Evolutionary conservation across 2,888 invertebrate genomes (phyloP).

Genomic region (Diloba caeruleocephala): DNA sequence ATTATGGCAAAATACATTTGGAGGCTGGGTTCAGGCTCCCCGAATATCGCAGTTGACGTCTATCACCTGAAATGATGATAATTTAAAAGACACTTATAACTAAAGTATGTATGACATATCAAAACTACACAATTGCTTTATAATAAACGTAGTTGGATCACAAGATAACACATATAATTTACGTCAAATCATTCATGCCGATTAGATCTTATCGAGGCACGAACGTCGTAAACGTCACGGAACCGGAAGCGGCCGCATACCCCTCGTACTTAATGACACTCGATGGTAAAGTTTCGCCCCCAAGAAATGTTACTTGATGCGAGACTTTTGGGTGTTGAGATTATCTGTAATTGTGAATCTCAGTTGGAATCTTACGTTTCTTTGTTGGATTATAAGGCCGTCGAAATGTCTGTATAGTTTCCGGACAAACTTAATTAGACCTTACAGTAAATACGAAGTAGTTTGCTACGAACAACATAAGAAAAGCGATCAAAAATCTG

Average conservation of each 20-base stretch:
- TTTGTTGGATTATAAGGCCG: no score
- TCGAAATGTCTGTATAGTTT: no score
- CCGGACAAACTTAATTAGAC: no score
- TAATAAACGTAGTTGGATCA: neutral
- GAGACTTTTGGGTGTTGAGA: slow-evolving; percentile 9
- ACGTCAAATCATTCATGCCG: slow-evolving; percentile 2
- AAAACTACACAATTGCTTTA: neutral
- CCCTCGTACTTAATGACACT: slow-evolving; percentile 12
- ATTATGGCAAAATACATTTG: no score
- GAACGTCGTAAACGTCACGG: slow-evolving; percentile 8
- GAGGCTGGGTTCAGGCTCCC: no score
- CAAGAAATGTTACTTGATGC: slow-evolving; percentile 1
- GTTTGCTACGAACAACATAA: no score
- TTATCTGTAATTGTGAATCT: neutral
- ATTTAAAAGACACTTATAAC: no score
- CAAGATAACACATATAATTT: neutral
- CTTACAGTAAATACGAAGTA: no score
- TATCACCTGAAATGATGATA: no score
- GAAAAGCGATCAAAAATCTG: no score
- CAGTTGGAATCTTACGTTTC: no score
- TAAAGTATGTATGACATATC: neutral
- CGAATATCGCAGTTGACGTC: no score
- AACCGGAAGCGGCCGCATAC: neutral
- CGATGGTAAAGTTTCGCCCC: slow-evolving; percentile 14
- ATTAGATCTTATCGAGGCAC: slow-evolving; percentile 35